Base-by-base conservation (phyloP, 2,888 invertebrate genomes). In the Tromatobia lineatoria region DNA sequence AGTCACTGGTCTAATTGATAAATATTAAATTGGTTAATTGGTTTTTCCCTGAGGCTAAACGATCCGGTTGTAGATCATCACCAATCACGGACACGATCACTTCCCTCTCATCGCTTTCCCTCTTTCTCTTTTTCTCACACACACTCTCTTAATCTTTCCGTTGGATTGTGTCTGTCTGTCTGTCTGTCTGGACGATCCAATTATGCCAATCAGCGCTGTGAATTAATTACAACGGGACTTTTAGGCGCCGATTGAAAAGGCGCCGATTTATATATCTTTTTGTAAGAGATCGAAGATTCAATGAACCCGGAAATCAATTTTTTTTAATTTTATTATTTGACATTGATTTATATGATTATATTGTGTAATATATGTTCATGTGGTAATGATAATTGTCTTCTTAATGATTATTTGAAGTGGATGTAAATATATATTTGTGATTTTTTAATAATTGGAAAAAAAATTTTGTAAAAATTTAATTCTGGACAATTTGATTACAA, bases 261-360 rank as follows among this genome's bases (percentile, higher is more conserved):
- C 20, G 45, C 11, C 57, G n/a, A 57, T 57, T 4, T 57, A 13
- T 57, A 50, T 38, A 18, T 23, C 52, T 66, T 23, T 50, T 23
- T n/a, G 10, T 8, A 20, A 4, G 11, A 34, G 11, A 3, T 13
- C 50, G n/a, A 13, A 45, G 59, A 59, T 70, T 20, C 77, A 59
- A 70, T 50, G 69, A 78, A 78, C 59, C 70, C 77, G 77, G 69
- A 70, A 70, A 61, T 69, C 77, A n/a, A n/a, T 11, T 2, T 18
- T 38, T 38, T 1, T 38, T 38, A 38, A 38, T 38, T 8, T 38
- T 8, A 38, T 8, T 8, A 38, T 8, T 8, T 38, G 34, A 38
- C 8, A 38, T 6, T 29, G 3, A 38, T 6, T 38, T 8, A 8
- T 3, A 38, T 8, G 34, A 38, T 38, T 29, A 29, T 29, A 3